Percentiles rank a stretch among this genome's conserved stretches.
phyloP scores from a whole-genome alignment of 2,113 vertebrate genomes.

The Nesogale talazaci region DNA sequence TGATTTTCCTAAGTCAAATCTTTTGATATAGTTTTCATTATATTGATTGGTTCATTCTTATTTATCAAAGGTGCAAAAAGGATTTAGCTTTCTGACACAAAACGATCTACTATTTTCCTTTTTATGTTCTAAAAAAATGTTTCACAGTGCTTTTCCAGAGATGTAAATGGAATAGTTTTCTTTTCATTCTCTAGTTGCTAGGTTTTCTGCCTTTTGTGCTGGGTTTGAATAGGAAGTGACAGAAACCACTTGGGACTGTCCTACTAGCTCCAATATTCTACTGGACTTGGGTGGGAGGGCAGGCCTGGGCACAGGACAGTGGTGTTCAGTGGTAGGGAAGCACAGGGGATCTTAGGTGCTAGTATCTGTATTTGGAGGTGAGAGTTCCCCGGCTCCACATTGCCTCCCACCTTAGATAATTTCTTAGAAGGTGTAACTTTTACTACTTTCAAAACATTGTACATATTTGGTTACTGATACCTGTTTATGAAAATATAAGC shows the following conservation, averaged over 20 bases:
- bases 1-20: constrained; percentile 30
- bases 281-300: neutral
- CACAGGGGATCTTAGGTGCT: neutral
- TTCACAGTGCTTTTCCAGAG: neutral
- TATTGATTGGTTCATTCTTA: neutral
- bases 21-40: neutral
- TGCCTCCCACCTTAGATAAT: neutral
- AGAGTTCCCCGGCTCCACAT: neutral
- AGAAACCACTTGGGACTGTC: neutral
- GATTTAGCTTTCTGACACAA: constrained; percentile 12
- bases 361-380: neutral
- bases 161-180: neutral
- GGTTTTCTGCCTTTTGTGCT: neutral
- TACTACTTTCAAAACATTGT: neutral
- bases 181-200: neutral
- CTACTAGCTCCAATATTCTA: neutral
- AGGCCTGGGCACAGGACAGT: neutral
- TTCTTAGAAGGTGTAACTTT: neutral
- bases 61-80: neutral
- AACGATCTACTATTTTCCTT: neutral
- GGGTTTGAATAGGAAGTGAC: neutral
- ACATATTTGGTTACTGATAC: neutral
- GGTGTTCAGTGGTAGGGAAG: too few relatives aligned
- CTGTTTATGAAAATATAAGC: neutral
- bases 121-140: neutral